A percentile compares a stretch with the other conserved stretches of the same genome.
phyloP scores from a whole-genome alignment of 2,888 invertebrate species.

The Drosophila histrio region DNA sequence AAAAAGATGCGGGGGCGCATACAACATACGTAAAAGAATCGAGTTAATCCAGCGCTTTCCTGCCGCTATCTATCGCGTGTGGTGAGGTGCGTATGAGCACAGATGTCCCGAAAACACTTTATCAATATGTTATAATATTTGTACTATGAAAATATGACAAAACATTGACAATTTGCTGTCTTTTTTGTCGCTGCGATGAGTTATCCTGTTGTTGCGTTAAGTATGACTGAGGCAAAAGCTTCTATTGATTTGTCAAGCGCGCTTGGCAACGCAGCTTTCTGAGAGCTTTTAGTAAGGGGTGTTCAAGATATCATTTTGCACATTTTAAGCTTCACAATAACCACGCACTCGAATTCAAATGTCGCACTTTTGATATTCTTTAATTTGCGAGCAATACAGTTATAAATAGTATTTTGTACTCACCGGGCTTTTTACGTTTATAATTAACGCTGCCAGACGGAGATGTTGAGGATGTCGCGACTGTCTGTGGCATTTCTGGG shows the following conservation, averaged over 20 bases:
- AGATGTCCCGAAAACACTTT: constrained; percentile 21
- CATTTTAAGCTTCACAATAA: constrained; percentile 5
- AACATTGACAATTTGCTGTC: constrained; percentile 1
- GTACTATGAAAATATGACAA: constrained; percentile 14
- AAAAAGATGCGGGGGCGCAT: constrained; percentile 36
- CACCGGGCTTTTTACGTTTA: constrained; percentile 77
- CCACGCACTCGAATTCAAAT: not conserved
- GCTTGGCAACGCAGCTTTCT: constrained; percentile 43
- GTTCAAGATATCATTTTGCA: constrained; percentile 19
- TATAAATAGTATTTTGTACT: constrained; percentile 48
- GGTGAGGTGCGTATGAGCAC: constrained; percentile 4
- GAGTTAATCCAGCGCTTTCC: constrained; percentile 37
- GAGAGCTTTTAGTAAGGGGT: constrained; percentile 50
- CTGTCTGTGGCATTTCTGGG: constrained; percentile 42
- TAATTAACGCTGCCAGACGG: constrained; percentile 27
- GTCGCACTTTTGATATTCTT: not conserved
- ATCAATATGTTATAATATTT: constrained; percentile 11
- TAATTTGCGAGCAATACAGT: not conserved
- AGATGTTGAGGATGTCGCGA: constrained; percentile 6
- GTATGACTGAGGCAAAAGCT: constrained; percentile 64
- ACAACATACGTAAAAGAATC: constrained; percentile 60
- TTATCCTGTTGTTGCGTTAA: constrained; percentile 67
- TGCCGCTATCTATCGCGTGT: constrained; percentile 11
- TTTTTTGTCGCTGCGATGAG: constrained; percentile 34
- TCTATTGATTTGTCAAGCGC: constrained; percentile 72